Base-by-base conservation (phyloP, 2,113 vertebrate genomes). In the Silurus glanis region DNA sequence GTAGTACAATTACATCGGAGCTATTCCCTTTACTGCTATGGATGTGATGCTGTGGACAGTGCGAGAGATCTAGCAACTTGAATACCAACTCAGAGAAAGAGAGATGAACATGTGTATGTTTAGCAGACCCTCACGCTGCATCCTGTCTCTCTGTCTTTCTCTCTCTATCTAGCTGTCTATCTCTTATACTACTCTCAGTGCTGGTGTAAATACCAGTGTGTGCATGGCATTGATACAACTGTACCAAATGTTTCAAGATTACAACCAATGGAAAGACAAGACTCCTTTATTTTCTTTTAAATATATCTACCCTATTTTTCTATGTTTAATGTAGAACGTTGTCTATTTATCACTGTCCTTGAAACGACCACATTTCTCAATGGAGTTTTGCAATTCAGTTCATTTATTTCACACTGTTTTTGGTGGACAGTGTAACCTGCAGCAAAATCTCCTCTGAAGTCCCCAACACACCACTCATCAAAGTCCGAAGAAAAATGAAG, bases 1-100 rank as follows among this genome's bases (percentile, higher is more conserved):
- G 72, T 66, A 87, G 87, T 82, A 81, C 86, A 88, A 86, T 90
- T 87, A 84, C 74, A 88, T 55, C 59, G 82, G 85, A 59, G 55
- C 49, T 64, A 81, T 75, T 85, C 56, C 85, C 75, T 53, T 88
- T 71, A 88, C 74, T 76, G 83, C 45, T 47, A 12, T 69, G 75
- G 83, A 45, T 85, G 51, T 83, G 85, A 85, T 85, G 67, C 75
- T 80, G 69, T 28, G 45, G 69, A 81, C 78, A 74, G 61, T 71
- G 59, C 51, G 21, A 78, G 58, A 86, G 78, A 84, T 87, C 80
- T 55, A 56, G 72, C 85, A 87, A 66, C 61, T 67, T 62, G 25
- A 85, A 82, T 78, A 69, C 82, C 58, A 82, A 25, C 58, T 82
- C 76, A 58, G 66, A 72, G 80, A 64, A 21, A 86, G 59, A 84